Percentiles rank a stretch among this genome's conserved stretches.
Evolutionary conservation across 2,113 vertebrate genomes (phyloP).

Genomic region (Pollachius pollachius): DNA sequence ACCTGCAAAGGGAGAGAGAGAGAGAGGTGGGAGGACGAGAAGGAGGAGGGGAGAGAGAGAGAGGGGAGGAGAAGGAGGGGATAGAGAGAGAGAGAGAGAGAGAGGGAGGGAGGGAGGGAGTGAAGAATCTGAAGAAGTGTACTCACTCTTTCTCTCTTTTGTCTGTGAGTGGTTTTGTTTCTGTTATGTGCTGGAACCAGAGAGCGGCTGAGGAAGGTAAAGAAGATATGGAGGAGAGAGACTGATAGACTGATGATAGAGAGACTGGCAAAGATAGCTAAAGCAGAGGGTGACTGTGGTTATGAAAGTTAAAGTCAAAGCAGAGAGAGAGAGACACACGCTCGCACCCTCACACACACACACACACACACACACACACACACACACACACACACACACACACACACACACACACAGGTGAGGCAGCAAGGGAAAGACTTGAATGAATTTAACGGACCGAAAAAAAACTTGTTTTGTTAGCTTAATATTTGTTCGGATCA

Average conservation of each 20-base stretch:
- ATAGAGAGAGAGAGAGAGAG: constrained; percentile 1
- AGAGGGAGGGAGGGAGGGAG: constrained; percentile 20
- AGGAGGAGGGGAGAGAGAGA: constrained; percentile 9
- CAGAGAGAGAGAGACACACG: no score
- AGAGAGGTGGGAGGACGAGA: constrained; percentile 7
- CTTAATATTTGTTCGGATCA: no score
- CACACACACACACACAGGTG: no score
- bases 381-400: no score
- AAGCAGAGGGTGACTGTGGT: background rate
- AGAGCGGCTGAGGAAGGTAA: constrained; percentile 34
- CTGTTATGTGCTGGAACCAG: constrained; percentile 56
- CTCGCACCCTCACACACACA: no score
- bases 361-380: no score
- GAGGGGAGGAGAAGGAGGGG: constrained; percentile 19
- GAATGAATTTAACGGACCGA: no score
- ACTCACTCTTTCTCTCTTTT: constrained; percentile 62
- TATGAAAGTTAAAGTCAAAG: background rate
- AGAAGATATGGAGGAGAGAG: constrained; percentile 29
- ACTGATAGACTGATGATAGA: background rate
- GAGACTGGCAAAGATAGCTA: no score
- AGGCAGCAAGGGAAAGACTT: no score
- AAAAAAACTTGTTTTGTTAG: no score
- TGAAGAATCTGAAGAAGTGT: constrained; percentile 55
- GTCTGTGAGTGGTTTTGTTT: constrained; percentile 42
- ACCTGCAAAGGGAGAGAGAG: constrained; percentile 55